Evolutionary conservation across 2,797 vertebrate species (phyloP).

Genomic region (Poeciliopsis infans): DNA sequence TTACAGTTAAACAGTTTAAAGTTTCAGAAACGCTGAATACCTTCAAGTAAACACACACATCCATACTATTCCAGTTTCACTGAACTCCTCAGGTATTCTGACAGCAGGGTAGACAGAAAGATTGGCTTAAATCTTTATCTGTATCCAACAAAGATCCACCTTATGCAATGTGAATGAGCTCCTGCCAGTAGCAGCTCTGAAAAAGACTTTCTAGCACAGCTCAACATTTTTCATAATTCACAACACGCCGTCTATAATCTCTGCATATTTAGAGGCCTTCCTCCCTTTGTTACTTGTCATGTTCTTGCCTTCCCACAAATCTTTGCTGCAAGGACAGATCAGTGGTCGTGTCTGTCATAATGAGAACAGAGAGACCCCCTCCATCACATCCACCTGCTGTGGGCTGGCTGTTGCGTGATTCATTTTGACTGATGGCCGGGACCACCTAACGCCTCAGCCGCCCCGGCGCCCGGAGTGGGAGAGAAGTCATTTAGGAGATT

Average conservation of each 20-base stretch:
- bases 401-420: constrained; percentile 60
- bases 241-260: constrained; percentile 17
- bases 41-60: neutral
- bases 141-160: constrained; percentile 44
- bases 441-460: constrained; percentile 44
- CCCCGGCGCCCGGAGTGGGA: constrained; percentile 46
- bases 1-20: neutral
- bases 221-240: constrained; percentile 22
- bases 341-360: constrained; percentile 59
- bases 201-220: constrained; percentile 21
- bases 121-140: constrained; percentile 35
- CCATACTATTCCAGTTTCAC: neutral
- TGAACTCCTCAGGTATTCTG: neutral
- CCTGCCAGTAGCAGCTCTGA: constrained; percentile 11
- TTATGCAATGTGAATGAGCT: neutral
- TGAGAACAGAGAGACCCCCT: constrained; percentile 38
- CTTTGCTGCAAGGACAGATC: constrained; percentile 29
- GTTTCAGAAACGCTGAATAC: neutral
- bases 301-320: constrained; percentile 10
- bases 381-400: constrained; percentile 28
- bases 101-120: neutral
- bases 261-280: constrained; percentile 10
- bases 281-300: constrained; percentile 13
- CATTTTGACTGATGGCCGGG: constrained; percentile 55
- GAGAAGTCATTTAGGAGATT: constrained; percentile 56